Percentiles rank a stretch among this genome's conserved stretches.
phyloP scores from a whole-genome alignment of 2,888 invertebrate genomes.

The Lapara coniferarum region DNA sequence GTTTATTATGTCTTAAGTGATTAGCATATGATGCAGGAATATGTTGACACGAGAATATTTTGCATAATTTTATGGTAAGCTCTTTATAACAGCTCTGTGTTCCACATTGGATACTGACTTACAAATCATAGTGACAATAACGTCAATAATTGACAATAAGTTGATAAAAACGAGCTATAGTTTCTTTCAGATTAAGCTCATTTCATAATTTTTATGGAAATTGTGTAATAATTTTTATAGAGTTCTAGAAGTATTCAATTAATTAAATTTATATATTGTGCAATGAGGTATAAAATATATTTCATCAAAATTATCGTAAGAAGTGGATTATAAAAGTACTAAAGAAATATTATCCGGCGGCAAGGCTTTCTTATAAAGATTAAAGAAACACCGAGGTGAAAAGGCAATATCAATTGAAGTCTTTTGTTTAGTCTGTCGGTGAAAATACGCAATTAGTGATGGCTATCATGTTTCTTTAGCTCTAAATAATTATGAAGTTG shows the following conservation, averaged over 20 bases:
- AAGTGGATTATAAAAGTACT: background rate
- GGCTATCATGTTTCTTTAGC: slow-evolving; percentile 19
- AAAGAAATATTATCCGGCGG: background rate
- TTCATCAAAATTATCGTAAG: background rate
- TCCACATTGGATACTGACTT: no score
- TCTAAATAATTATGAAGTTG: slow-evolving; percentile 11
- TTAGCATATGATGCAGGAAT: background rate
- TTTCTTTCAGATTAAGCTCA: no score
- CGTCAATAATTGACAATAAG: no score
- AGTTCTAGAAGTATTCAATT: no score
- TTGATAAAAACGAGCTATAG: no score
- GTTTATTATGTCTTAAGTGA: slow-evolving; percentile 19
- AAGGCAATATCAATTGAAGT: slow-evolving; percentile 13
- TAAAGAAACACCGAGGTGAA: slow-evolving; percentile 11
- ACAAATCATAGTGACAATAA: no score
- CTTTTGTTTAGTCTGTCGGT: slow-evolving; percentile 15
- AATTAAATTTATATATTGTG: no score
- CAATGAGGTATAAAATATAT: background rate
- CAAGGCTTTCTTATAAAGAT: background rate
- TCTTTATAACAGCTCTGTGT: background rate
- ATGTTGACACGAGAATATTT: background rate
- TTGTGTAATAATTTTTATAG: no score
- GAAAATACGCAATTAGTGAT: slow-evolving; percentile 22
- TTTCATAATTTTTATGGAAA: no score
- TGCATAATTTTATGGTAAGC: slow-evolving; percentile 16